These are phyloP conservation scores for Clusia tigrina DNA, from an alignment of 2,888 invertebrate genomes.

Conservation along the genomic window DNA sequence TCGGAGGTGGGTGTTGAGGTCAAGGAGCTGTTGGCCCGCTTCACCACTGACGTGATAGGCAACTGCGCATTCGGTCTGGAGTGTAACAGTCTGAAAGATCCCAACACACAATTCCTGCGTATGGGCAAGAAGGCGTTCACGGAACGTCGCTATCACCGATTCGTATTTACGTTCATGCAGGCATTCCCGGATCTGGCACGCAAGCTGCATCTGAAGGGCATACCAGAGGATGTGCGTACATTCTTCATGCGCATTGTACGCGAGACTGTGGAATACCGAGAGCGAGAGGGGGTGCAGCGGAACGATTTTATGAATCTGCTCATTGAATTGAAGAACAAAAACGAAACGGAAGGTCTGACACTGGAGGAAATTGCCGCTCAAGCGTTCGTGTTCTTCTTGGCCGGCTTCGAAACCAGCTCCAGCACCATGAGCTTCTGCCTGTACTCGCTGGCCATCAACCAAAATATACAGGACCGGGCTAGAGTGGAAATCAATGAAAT, in stretches of 20 bases:
- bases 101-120: slow-evolving; percentile 58
- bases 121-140: slow-evolving; percentile 49
- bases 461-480: slow-evolving; percentile 47
- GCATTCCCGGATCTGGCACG: slow-evolving; percentile 45
- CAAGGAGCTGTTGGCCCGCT: slow-evolving; percentile 64
- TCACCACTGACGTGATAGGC: slow-evolving; percentile 67
- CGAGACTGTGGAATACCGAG: slow-evolving; percentile 61
- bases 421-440: slow-evolving; percentile 64
- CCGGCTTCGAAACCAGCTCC: slow-evolving; percentile 68
- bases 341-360: slow-evolving; percentile 51
- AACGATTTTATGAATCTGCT: slow-evolving; percentile 68
- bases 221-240: slow-evolving; percentile 44
- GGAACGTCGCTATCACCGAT: slow-evolving; percentile 39
- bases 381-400: slow-evolving; percentile 67
- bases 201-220: slow-evolving; percentile 42
- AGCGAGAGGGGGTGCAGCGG: slow-evolving; percentile 55
- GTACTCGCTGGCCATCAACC: slow-evolving; percentile 50
- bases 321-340: slow-evolving; percentile 63
- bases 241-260: slow-evolving; percentile 57
- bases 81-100: slow-evolving; percentile 63
- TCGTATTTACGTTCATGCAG: slow-evolving; percentile 39
- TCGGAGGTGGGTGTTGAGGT: slow-evolving; percentile 51
- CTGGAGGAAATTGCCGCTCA: slow-evolving; percentile 68
- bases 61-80: slow-evolving; percentile 66
- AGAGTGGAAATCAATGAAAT: slow-evolving; percentile 47